Base-by-base conservation (phyloP, 2,888 invertebrate genomes). In the Oxycera nigricornis region DNA sequence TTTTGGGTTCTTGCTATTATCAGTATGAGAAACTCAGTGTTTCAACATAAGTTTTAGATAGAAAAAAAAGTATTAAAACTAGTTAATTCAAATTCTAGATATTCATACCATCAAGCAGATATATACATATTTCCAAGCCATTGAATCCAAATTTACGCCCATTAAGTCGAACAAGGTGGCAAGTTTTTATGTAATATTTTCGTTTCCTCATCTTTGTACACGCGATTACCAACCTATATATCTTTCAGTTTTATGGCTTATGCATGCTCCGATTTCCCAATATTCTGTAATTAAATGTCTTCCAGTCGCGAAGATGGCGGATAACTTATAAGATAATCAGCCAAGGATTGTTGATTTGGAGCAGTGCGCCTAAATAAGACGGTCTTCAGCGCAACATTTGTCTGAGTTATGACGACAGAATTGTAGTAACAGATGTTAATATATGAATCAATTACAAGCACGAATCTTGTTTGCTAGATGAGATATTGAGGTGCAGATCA, bases 271-370 rank as follows among this genome's bases (percentile, higher is more conserved):
- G 65, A 20, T 65, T 65, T 65, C 65, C 39, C 65, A 65, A 65
- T 65, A 65, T 65, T 39, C 24, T 24, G 65, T 65, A 65, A 65
- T 65, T 65, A 65, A 65, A 65, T 65, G 65, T 65, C 65, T 65
- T 65, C 41, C 20, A 30, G 20, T 30, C 65, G 55, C 24, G 55
- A 55, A 11, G 55, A 46, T 46, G 46, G 46, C 31, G 61, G 35
- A 30, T 31, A 31, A 31, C 26, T 26, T 31, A 61, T n/a, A 28
- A 28, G 41, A 41, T 65, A 65, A 65, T 65, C 65, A 65, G 41
- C 65, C 26, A 65, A 65, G 65, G 65, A 65, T 65, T 46, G 46
- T 46, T 2, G 46, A 46, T 46, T 46, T 46, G 46, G 46, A 46
- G 46, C 46, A 46, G 17, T n/a, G n/a, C n/a, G n/a, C 46, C 17